Conservation (phyloP, 1,140 invertebrate genomes). For the Hormaphis cornu region DNA sequence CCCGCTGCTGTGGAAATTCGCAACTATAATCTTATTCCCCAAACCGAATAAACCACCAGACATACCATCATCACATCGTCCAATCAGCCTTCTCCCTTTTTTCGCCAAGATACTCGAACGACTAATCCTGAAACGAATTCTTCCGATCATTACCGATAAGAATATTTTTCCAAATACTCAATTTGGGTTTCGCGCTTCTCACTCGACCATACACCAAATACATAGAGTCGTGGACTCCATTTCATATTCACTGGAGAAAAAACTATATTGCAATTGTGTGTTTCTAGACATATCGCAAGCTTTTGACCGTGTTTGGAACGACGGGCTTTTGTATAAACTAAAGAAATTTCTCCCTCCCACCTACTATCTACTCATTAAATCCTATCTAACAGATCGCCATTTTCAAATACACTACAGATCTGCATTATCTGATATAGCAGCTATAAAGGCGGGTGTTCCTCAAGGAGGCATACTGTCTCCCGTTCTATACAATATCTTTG, state of each 20-base stretch:
- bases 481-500: no score
- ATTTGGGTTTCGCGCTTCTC: neutral
- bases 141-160: neutral
- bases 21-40: neutral
- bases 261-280: constrained; percentile 36
- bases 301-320: constrained; percentile 33
- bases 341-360: neutral
- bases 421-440: no score
- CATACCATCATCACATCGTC: neutral
- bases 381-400: no score
- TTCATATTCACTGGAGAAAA: constrained; percentile 6
- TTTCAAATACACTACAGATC: no score
- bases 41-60: no score
- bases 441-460: no score
- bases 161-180: neutral
- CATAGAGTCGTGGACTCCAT: no score
- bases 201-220: constrained; percentile 1
- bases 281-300: constrained; percentile 41
- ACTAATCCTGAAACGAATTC: neutral
- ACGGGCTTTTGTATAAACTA: neutral
- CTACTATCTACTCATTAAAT: neutral
- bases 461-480: no score
- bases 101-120: neutral
- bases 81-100: no score
- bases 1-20: neutral